Base-by-base conservation (phyloP, 2,113 vertebrate genomes). In the Hippotragus niger region DNA sequence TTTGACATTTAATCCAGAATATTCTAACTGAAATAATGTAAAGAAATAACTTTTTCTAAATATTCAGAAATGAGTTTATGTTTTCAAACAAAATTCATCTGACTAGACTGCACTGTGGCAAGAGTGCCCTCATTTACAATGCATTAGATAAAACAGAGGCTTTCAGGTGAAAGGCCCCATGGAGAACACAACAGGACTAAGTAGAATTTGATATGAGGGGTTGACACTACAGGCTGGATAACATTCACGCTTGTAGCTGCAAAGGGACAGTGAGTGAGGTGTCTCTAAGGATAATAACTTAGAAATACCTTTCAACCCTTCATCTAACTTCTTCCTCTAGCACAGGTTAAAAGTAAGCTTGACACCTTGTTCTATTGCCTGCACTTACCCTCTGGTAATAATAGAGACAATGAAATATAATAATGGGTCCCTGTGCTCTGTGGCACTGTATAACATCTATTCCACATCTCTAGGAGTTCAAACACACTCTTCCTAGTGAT, bases 281-380 rank as follows among this genome's bases (percentile, higher is more conserved):
- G 11, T 80, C 95, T 98, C 95, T 95, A 88, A 98, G 96, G 95
- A 98, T 98, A 98, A 96, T 97, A 98, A 98, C 96, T 98, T 98
- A 98, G 91, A 98, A 98, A 98, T 97, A 97, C 96, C 94, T 95
- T 98, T 98, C 97, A 98, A 97, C 97, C 88, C 96, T 98, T 98
- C 95, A 96, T 98, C 98, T 97, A 97, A 80, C 90, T 97, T 96
- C 96, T 97, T 98, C 87, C 64, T 97, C 97, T 91, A 97, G 92
- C 96, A 98, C 98, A 98, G 98, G 98, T 99, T 99, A 98, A 98
- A 98, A 98, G 96, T 98, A 97, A 98, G 94, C 95, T 98, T 98
- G 98, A 98, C 98, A 98, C 58, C 67, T 97, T 98, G 90, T 98
- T 98, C 98, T 98, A 97, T 83, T 98, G 98, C 94, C 97, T 98